These are phyloP conservation scores for Gasterosteus aculeatus DNA, from an alignment of 2,113 vertebrate genomes.

Conservation along the genomic window DNA sequence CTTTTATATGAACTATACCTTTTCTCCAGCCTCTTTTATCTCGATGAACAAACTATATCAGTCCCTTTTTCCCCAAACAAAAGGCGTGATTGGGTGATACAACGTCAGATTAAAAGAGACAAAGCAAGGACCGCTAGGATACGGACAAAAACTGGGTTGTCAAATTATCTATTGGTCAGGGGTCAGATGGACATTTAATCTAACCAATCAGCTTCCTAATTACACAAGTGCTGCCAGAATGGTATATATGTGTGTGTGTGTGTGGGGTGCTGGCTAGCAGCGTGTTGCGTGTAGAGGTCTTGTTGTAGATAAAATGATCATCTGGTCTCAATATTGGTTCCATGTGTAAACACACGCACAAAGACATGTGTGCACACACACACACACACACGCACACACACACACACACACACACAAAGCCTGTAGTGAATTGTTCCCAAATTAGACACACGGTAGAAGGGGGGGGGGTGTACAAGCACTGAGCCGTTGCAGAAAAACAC, in stretches of 20 bases:
- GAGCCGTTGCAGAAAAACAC: constrained; percentile 39
- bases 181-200: constrained; percentile 82
- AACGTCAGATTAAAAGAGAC: constrained; percentile 45
- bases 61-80: constrained; percentile 37
- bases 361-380: background rate
- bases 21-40: constrained; percentile 49
- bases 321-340: constrained; percentile 79
- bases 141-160: constrained; percentile 62
- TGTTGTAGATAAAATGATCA: constrained; percentile 79
- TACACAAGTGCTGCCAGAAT: constrained; percentile 77
- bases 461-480: constrained; percentile 38
- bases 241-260: constrained; percentile 45
- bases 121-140: constrained; percentile 35
- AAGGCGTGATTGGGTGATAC: constrained; percentile 59
- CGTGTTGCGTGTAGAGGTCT: constrained; percentile 80
- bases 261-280: constrained; percentile 59
- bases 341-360: constrained; percentile 72
- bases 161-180: constrained; percentile 80
- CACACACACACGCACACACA: constrained; percentile 15
- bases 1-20: constrained; percentile 40
- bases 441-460: constrained; percentile 52
- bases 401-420: constrained; percentile 19
- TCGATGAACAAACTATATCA: constrained; percentile 58
- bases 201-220: constrained; percentile 83
- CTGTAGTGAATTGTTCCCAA: constrained; percentile 61